Evolutionary conservation across 35 echinoderm and acorn worm species (phyloP), one percentile per base, ranked within the genome.

Genomic region (Diadema setosum): DNA sequence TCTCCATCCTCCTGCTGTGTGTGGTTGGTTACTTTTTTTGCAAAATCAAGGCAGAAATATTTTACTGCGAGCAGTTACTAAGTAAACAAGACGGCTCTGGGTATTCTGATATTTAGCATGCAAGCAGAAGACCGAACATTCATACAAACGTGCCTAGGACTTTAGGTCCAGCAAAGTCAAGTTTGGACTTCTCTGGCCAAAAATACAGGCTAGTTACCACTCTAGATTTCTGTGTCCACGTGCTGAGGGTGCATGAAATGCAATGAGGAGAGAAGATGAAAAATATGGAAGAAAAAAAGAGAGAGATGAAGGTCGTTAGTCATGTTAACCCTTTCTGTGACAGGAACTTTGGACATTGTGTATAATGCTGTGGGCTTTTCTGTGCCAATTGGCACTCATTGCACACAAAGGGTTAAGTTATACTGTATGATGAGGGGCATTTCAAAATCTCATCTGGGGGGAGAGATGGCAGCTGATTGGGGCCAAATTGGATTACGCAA

Each of bases 1-100:
- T 73, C 9, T 70, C 88, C 88, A 90, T 90, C 58, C 25, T 42
- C 45, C 70, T 21, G 34, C 39, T 67, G 63, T 67, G 12, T 16
- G 12, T 34, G 8, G 30, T 34, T 34, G 30, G 37, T 67, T 32
- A 34, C n/a, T n/a, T n/a, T n/a, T 34, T 12, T 2, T 14, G 18
- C 37, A 67, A 26, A 67, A 4, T 34, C 12, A 12, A 55, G 12
- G 14, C 16, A 12, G 9, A 67, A 67, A 34, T 16, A 33, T 26
- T 34, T 67, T 3, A 65, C 36, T 18, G 61, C 26, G 36, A 32
- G 25, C 14, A 67, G 29, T 14, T 29, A 33, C 27, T n/a, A 67
- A 67, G 37, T 60, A 6, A 60, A 60, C 57, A 33, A 34, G 63
- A 67, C 30, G 63, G n/a, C n/a, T 34, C 3, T 67, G 37, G 27